Conservation (phyloP, 2,797 vertebrate species). For the Smutsia temminckii region DNA sequence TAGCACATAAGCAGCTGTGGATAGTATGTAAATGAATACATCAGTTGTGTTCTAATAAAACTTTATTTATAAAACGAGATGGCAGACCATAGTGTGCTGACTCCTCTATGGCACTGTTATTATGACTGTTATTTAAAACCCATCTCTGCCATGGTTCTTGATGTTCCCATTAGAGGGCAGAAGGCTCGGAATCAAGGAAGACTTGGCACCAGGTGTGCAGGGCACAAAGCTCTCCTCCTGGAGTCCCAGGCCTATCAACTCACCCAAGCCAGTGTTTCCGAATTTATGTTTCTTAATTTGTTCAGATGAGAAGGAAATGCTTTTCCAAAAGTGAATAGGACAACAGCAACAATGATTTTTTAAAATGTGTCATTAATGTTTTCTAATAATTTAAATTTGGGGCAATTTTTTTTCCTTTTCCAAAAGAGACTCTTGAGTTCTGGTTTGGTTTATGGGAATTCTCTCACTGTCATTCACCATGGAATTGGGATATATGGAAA, state of each 20-base stretch:
- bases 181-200: not conserved
- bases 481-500: not conserved
- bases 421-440: not conserved
- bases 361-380: not conserved
- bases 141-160: not conserved
- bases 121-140: not conserved
- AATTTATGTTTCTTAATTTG: not conserved
- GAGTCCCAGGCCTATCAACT: no score
- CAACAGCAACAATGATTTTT: not conserved
- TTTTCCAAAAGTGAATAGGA: not conserved
- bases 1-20: not conserved
- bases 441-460: not conserved
- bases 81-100: not conserved
- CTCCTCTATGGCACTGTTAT: not conserved
- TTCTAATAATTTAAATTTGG: not conserved
- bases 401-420: not conserved
- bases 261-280: not conserved
- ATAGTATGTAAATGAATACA: not conserved
- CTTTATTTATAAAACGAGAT: not conserved
- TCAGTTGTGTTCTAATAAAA: not conserved
- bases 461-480: not conserved
- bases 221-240: rapidly evolving
- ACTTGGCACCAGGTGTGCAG: rapidly evolving
- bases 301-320: not conserved
- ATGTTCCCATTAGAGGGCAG: not conserved